Percentiles rank a stretch among this genome's conserved stretches.
phyloP scores from a whole-genome alignment of 2,888 invertebrate species.

The Barypeithes pellucidus region DNA sequence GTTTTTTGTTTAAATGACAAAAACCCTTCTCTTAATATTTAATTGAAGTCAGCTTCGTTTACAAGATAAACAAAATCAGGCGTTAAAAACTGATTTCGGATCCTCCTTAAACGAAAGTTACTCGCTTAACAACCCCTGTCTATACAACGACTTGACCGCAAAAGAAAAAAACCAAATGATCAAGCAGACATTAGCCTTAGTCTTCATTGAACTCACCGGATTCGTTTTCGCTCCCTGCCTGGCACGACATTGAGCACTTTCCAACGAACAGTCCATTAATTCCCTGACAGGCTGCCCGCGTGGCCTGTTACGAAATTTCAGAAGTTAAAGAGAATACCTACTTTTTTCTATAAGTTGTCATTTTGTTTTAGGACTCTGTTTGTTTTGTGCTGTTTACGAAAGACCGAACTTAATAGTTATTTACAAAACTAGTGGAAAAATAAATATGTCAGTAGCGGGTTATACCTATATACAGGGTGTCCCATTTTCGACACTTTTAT shows the following conservation, averaged over 20 bases:
- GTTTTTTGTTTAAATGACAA: no score
- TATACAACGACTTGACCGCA: neutral
- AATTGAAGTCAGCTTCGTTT: no score
- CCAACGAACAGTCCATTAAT: constrained; percentile 20
- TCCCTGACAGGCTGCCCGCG: constrained; percentile 5
- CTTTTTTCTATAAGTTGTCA: constrained; percentile 4
- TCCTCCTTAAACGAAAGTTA: no score
- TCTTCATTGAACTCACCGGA: neutral
- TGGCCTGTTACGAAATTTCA: constrained; percentile 7
- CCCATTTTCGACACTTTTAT: no score
- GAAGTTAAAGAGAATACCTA: neutral
- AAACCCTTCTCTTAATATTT: no score
- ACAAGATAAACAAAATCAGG: no score
- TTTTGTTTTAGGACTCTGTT: neutral
- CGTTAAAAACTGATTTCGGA: no score
- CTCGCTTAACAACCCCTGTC: neutral
- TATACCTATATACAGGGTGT: no score
- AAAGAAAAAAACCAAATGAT: neutral
- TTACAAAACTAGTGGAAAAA: no score
- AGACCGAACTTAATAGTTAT: no score
- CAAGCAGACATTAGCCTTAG: constrained; percentile 22
- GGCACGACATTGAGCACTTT: constrained; percentile 26
- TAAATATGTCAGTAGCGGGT: no score
- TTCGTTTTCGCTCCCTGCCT: constrained; percentile 23
- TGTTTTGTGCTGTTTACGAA: neutral